Conservation (phyloP, 2,888 invertebrate genomes). For the Epinotia bilunana region DNA sequence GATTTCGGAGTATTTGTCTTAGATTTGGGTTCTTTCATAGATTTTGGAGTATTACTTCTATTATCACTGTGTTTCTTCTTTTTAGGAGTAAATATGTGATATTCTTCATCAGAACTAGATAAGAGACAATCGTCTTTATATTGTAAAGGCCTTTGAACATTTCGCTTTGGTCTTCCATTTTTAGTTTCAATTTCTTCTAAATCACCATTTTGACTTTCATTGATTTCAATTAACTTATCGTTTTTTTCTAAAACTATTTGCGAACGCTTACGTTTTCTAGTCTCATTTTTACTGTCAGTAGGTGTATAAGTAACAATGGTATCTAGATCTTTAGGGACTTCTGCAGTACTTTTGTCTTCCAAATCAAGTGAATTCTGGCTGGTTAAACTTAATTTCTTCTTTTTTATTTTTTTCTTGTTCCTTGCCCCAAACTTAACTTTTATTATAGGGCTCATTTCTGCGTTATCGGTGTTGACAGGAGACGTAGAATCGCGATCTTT, state of each 20-base stretch:
- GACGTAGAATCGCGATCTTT: conserved; percentile 58
- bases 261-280: conserved; percentile 38
- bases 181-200: conserved; percentile 41
- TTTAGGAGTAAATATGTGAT: conserved; percentile 76
- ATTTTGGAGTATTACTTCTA: conserved; percentile 11
- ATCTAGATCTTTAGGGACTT: conserved; percentile 50
- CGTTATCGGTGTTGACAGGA: conserved; percentile 52
- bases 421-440: conserved; percentile 70
- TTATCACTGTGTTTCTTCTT: conserved; percentile 60
- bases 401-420: conserved; percentile 63
- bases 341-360: conserved; percentile 36
- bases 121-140: conserved; percentile 65
- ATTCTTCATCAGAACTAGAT: conserved; percentile 75
- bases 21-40: conserved; percentile 11
- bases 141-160: conserved; percentile 71
- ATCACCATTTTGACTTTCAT: background rate
- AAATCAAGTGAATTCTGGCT: conserved; percentile 46
- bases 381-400: conserved; percentile 58
- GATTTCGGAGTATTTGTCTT: conserved; percentile 35
- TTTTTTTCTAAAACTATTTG: conserved; percentile 7
- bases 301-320: conserved; percentile 41
- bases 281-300: conserved; percentile 35
- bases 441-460: conserved; percentile 55
- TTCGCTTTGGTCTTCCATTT: conserved; percentile 68
- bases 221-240: background rate